These are phyloP conservation scores for Pinctada fucata DNA, from an alignment of 2,888 invertebrate genomes.

Conservation along the genomic window DNA sequence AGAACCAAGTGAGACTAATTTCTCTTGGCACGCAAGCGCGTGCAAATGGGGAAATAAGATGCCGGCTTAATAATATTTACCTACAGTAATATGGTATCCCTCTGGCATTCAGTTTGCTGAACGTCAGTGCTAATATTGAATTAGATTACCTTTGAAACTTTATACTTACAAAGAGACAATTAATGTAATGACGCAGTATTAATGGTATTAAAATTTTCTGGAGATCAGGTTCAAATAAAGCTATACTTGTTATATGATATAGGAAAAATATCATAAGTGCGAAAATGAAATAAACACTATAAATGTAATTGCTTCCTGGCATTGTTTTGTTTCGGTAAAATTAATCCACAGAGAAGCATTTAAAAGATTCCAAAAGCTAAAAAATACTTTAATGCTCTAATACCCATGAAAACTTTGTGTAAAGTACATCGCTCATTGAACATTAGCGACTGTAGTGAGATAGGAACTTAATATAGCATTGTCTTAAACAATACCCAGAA, in stretches of 20 bases:
- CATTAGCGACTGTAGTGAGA: not conserved
- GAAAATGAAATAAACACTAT: conserved; percentile 1
- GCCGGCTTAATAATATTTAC: conserved; percentile 41
- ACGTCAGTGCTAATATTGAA: conserved; percentile 36
- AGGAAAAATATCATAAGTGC: not conserved
- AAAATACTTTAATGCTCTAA: conserved; percentile 12
- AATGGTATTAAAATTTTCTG: conserved; percentile 29
- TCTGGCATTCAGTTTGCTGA: conserved; percentile 31
- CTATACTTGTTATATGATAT: conserved; percentile 11
- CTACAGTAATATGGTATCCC: conserved; percentile 39
- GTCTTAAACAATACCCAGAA: not conserved
- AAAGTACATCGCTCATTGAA: not conserved
- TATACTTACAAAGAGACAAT: conserved; percentile 40
- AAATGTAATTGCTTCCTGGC: not conserved
- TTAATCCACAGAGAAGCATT: not conserved
- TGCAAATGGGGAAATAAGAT: conserved; percentile 46
- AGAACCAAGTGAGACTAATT: conserved; percentile 41
- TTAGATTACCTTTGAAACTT: conserved; percentile 47
- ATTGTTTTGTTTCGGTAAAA: not conserved
- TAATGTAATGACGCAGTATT: conserved; percentile 35
- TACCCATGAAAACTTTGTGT: not conserved
- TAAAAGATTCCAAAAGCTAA: not conserved
- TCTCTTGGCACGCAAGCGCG: conserved; percentile 43
- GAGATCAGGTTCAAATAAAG: conserved; percentile 22
- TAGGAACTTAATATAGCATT: not conserved